A percentile compares a stretch with the other conserved stretches of the same genome.
Evolutionary conservation across 2,797 vertebrate genomes (phyloP).

Genomic region (Eremophila alpestris): DNA sequence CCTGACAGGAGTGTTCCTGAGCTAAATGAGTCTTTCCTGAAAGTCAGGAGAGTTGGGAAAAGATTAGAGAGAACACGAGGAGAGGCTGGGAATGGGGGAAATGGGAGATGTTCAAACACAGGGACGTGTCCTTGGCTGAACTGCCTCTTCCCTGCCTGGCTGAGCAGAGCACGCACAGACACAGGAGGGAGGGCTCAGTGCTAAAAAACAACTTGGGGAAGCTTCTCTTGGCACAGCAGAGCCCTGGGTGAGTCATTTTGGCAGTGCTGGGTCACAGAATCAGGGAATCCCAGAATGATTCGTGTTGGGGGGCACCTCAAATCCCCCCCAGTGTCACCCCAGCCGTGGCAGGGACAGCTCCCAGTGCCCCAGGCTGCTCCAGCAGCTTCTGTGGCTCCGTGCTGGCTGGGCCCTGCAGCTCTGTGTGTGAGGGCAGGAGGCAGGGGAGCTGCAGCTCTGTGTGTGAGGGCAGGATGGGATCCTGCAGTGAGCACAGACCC

Average conservation of each 20-base stretch:
- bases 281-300: not conserved
- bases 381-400: no score
- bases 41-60: not conserved
- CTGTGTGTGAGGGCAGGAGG: not conserved
- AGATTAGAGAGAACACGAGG: not conserved
- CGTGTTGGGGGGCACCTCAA: fast-evolving
- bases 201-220: not conserved
- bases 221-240: not conserved
- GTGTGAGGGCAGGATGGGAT: fast-evolving
- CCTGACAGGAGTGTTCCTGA: conserved; percentile 3
- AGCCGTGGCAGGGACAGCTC: not conserved
- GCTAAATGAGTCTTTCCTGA: conserved; percentile 37
- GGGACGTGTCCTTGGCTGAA: not conserved
- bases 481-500: not conserved
- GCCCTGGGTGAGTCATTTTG: not conserved
- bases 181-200: not conserved
- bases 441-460: not conserved
- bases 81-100: not conserved
- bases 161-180: not conserved
- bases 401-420: not conserved
- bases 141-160: not conserved
- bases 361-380: not conserved
- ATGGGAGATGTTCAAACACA: not conserved
- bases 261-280: not conserved
- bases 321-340: fast-evolving